These are phyloP conservation scores for Xanthia icteritia DNA, from an alignment of 2,888 invertebrate genomes.

Conservation along the genomic window DNA sequence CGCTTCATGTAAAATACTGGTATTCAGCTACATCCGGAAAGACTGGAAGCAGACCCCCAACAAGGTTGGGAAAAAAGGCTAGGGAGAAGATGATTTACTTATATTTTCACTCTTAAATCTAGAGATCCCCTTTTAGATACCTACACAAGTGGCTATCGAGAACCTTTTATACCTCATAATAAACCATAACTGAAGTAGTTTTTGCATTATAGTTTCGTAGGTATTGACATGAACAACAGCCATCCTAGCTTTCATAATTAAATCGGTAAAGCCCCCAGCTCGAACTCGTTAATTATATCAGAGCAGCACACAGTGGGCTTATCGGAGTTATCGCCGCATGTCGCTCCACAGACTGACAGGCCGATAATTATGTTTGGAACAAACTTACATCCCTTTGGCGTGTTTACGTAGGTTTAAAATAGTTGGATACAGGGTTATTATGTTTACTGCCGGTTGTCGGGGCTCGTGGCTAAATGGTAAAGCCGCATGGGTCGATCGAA, in stretches of 20 bases:
- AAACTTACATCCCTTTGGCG: slow-evolving; percentile 8
- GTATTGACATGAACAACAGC: background rate
- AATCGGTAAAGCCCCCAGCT: background rate
- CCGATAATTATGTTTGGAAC: slow-evolving; percentile 22
- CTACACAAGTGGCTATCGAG: background rate
- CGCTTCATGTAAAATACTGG: no score
- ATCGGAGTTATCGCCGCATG: slow-evolving; percentile 32
- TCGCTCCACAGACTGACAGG: slow-evolving; percentile 14
- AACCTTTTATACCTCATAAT: background rate
- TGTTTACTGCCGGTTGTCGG: background rate
- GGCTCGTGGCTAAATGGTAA: no score
- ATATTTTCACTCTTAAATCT: background rate
- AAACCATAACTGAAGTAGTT: background rate
- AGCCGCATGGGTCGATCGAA: no score
- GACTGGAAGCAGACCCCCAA: no score
- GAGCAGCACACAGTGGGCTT: slow-evolving; percentile 1
- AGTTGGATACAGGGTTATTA: background rate
- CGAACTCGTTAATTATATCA: slow-evolving; percentile 29
- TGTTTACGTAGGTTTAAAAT: background rate
- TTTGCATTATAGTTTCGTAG: background rate
- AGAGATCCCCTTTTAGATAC: background rate
- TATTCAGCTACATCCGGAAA: no score
- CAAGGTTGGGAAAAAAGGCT: no score
- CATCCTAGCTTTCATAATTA: slow-evolving; percentile 11
- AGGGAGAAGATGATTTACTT: background rate